Evolutionary conservation across 2,888 invertebrate species (phyloP).

Genomic region (Galerucella calmariensis): DNA sequence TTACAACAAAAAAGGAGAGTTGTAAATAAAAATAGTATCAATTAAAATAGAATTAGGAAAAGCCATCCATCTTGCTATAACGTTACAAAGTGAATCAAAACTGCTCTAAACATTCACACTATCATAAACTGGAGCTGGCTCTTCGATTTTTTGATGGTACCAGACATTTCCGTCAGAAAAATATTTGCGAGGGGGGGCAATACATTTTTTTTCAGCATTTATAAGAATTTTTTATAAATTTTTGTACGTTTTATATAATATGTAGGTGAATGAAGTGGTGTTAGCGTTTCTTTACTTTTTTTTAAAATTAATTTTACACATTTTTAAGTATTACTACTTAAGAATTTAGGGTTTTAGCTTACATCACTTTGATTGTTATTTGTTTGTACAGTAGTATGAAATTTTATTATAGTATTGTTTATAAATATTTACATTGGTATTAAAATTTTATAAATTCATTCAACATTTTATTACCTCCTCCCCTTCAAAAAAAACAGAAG

Average conservation of each 20-base stretch:
- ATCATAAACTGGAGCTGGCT: not conserved
- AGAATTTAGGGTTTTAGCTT: slow-evolving; percentile 12
- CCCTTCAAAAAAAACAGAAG: too few relatives aligned
- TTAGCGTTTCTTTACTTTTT: not conserved
- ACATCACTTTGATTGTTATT: slow-evolving; percentile 24
- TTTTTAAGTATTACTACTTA: slow-evolving; percentile 18
- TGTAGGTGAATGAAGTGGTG: slow-evolving; percentile 5
- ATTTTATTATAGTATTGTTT: slow-evolving; percentile 19
- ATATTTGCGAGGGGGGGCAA: not conserved
- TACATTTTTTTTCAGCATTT: not conserved
- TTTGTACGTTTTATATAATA: slow-evolving; percentile 21
- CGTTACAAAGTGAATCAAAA: not conserved
- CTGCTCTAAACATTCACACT: not conserved
- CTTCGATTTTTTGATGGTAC: not conserved
- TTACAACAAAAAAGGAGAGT: slow-evolving; percentile 70
- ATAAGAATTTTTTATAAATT: slow-evolving; percentile 11
- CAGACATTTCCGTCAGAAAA: not conserved
- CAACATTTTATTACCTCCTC: not conserved
- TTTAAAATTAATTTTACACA: not conserved
- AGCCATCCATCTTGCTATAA: slow-evolving; percentile 6
- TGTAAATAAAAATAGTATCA: slow-evolving; percentile 38
- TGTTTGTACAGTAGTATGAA: slow-evolving; percentile 19
- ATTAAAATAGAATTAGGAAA: not conserved
- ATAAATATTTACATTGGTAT: slow-evolving; percentile 13
- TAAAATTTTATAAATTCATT: slow-evolving; percentile 14